Percentiles rank a stretch among this genome's conserved stretches.
These are phyloP conservation scores for Brotula barbata DNA, from an alignment of 2,797 vertebrate genomes.

Conservation along the genomic window DNA sequence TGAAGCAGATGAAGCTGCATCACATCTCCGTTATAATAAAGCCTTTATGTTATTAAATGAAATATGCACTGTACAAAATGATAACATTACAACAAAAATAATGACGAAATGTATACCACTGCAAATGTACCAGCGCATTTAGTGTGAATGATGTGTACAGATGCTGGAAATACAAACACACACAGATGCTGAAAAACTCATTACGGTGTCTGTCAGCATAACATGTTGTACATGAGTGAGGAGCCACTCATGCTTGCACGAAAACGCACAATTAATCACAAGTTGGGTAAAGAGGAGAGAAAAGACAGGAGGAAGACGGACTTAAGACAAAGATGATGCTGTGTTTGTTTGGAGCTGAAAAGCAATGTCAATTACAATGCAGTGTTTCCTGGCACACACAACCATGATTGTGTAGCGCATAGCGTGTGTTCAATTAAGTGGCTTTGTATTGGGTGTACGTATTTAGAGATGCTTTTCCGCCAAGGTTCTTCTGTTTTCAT, in stretches of 20 bases:
- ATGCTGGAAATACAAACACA: constrained; percentile 13
- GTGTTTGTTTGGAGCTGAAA: constrained; percentile 50
- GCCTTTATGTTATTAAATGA: constrained; percentile 32
- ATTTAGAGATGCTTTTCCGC: constrained; percentile 17
- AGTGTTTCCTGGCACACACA: constrained; percentile 33
- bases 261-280: constrained; percentile 63
- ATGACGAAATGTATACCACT: too few species aligned
- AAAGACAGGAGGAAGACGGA: constrained; percentile 11
- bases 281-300: constrained; percentile 31
- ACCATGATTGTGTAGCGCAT: neutral
- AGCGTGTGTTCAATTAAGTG: constrained; percentile 16
- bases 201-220: constrained; percentile 30
- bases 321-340: constrained; percentile 18
- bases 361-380: constrained; percentile 59
- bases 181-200: constrained; percentile 19
- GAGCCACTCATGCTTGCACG: constrained; percentile 32
- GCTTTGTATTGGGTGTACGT: constrained; percentile 2
- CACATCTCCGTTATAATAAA: constrained; percentile 41
- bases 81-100: too few species aligned
- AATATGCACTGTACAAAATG: constrained; percentile 25
- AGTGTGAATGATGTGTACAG: constrained; percentile 17
- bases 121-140: constrained; percentile 18
- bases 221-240: constrained; percentile 25
- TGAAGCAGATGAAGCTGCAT: constrained; percentile 16
- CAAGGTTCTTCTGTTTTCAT: constrained; percentile 23